Base-by-base conservation (phyloP, 2,888 invertebrate genomes). In the Caenorhabditis sp. region DNA sequence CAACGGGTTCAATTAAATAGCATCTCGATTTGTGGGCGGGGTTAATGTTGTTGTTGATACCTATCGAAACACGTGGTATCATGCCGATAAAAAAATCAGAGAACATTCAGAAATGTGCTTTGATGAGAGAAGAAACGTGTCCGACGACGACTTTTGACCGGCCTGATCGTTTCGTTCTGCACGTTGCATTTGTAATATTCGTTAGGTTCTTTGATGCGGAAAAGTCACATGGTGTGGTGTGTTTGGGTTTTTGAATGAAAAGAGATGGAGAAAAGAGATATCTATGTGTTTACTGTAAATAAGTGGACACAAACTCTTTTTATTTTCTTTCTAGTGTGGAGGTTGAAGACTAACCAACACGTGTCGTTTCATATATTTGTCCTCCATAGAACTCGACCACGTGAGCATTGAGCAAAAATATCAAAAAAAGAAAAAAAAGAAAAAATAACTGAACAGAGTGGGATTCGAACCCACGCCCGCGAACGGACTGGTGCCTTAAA, bases 401-500 rank as follows among this genome's bases (percentile, higher is more conserved):
- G 31, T 31, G 31, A 31, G 31, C 31, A 7, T 31, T 31, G 31
- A 31, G 5, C 31, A 7, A 31, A n/a, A n/a, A n/a, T n/a, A n/a
- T n/a, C 31, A 31, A 31, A 31, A 31, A 31, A 31, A 31, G 31
- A 4, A 31, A 31, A 31, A 31, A 31, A 10, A 31, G 10, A 31
- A 31, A 31, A 31, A 31, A 31, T 4, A 7, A 63, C 70, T 68
- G 78, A 80, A 69, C 79, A 83, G 77, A 79, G 92, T 92, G 92
- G 92, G 92, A 93, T 93, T 93, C 92, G 92, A 93, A 93, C 92
- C 92, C 92, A 92, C 92, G 92, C 92, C 92, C 86, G 88, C 93
- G 92, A 92, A 91, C 92, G 31, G 31, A 31, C 31, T 31, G 31
- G 31, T 31, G 5, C 10, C 5, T 7, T 7, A 31, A 7, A 31